phyloP scores from a whole-genome alignment of 2,113 vertebrate genomes.

The Neotoma lepida region DNA sequence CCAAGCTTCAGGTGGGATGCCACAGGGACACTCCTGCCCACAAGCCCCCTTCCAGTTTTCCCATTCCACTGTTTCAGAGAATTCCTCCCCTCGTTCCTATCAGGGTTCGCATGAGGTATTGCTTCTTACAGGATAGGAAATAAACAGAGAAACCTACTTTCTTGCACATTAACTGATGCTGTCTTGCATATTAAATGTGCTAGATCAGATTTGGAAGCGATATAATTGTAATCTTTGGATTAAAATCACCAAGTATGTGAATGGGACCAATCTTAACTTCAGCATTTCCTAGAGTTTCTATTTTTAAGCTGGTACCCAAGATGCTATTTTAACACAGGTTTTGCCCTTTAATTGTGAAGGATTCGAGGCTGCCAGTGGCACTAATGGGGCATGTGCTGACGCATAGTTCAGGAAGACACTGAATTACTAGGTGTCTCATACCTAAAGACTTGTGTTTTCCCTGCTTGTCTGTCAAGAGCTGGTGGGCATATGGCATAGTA shows the following conservation, averaged over 20 bases:
- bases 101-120: neutral
- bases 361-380: neutral
- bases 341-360: conserved; percentile 46
- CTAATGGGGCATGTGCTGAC: neutral
- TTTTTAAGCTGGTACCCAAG: conserved; percentile 46
- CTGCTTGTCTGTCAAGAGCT: neutral
- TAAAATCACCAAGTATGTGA: neutral
- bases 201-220: neutral
- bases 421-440: neutral
- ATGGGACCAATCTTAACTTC: neutral
- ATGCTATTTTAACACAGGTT: conserved; percentile 8
- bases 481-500: accelerated
- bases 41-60: neutral
- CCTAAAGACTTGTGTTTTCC: neutral
- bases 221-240: neutral
- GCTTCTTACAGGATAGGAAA: neutral
- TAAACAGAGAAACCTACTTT: neutral
- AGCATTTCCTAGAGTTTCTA: conserved; percentile 17
- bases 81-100: neutral
- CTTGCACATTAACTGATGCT: neutral
- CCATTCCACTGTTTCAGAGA: neutral
- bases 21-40: accelerated
- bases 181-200: neutral
- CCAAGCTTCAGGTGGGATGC: neutral
- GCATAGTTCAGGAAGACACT: neutral